Evolutionary conservation across 2,113 vertebrate genomes (phyloP).

Genomic region (Onychorhynchus coronatus): DNA sequence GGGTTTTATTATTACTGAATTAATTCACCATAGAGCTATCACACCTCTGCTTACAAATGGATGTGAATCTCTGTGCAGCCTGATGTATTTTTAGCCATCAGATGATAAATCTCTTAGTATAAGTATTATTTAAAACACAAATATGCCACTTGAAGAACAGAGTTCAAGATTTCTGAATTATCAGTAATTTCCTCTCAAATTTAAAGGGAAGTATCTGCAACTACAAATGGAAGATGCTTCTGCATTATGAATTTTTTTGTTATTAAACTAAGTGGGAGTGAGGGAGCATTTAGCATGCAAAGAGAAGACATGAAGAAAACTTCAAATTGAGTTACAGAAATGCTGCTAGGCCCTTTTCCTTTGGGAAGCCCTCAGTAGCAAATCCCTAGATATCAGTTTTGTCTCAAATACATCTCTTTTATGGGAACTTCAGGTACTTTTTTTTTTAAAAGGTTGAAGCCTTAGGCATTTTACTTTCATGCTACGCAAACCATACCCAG

Average conservation of each 20-base stretch:
- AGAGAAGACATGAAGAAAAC: neutral
- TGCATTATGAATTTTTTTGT: neutral
- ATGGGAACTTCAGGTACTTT: neutral
- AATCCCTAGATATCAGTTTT: neutral
- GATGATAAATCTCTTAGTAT: neutral
- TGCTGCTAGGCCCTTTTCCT: neutral
- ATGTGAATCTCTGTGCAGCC: neutral
- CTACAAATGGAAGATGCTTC: neutral
- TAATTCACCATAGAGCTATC: neutral
- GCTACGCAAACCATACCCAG: neutral
- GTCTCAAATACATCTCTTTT: neutral
- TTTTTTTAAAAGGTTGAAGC: neutral
- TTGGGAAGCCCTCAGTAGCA: neutral
- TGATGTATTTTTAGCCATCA: neutral
- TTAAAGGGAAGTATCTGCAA: neutral
- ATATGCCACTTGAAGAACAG: neutral
- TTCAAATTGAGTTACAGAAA: neutral
- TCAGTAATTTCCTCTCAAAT: neutral
- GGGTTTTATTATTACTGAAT: neutral
- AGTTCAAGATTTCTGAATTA: neutral
- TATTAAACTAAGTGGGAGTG: neutral
- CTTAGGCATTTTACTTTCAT: neutral
- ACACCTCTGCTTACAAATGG: neutral
- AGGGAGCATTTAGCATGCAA: accelerated
- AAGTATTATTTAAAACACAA: neutral